These are phyloP conservation scores for Agonum fuliginosum DNA, from an alignment of 2,888 invertebrate genomes.

Conservation along the genomic window DNA sequence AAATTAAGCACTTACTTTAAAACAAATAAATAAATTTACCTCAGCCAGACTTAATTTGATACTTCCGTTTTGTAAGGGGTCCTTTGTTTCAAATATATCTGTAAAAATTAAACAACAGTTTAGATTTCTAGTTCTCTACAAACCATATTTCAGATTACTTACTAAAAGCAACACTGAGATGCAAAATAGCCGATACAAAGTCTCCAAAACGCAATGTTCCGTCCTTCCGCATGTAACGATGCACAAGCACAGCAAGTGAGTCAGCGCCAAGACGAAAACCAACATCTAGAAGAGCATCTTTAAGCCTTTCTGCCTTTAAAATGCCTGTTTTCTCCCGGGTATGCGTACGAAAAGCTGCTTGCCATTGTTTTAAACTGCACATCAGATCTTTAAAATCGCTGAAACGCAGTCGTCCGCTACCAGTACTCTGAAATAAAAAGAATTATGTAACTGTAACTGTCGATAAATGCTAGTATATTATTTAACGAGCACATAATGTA, in stretches of 20 bases:
- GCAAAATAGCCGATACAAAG: constrained; percentile 92
- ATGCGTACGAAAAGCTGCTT: constrained; percentile 91
- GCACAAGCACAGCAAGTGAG: constrained; percentile 86
- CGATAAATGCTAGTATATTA: no score
- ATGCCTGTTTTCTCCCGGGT: constrained; percentile 94
- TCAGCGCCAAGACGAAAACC: constrained; percentile 92
- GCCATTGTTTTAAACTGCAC: constrained; percentile 94
- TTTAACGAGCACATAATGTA: no score
- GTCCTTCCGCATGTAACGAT: constrained; percentile 94
- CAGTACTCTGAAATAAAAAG: constrained; percentile 77
- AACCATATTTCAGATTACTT: constrained; percentile 70
- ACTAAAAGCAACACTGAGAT: constrained; percentile 92
- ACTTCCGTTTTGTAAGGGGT: constrained; percentile 86
- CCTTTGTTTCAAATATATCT: constrained; percentile 85
- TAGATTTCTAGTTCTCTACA: not conserved
- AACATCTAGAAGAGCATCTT: constrained; percentile 89
- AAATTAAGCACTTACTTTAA: not conserved
- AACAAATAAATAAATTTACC: constrained; percentile 73
- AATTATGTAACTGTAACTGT: no score
- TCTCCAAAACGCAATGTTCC: constrained; percentile 94
- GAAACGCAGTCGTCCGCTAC: constrained; percentile 87
- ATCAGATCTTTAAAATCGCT: constrained; percentile 92
- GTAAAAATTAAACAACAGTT: constrained; percentile 65
- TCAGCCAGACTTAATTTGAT: constrained; percentile 88
- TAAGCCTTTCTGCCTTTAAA: constrained; percentile 87